These are phyloP conservation scores for Drosophila anceps DNA, from an alignment of 2,888 invertebrate genomes.

Conservation along the genomic window DNA sequence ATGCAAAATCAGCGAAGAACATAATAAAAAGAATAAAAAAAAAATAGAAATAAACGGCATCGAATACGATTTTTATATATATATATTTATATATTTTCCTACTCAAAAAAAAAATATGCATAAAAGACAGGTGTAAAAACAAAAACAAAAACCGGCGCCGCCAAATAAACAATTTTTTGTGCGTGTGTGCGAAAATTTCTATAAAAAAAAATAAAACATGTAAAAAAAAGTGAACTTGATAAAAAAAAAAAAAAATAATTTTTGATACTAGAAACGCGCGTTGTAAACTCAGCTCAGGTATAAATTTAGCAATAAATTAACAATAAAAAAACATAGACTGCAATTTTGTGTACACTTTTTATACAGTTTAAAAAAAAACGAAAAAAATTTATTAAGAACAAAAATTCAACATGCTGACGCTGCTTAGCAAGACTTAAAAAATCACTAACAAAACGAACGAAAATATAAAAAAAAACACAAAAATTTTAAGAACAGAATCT, in stretches of 20 bases:
- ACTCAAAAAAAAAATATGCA: constrained; percentile 42
- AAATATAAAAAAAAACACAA: too few species aligned
- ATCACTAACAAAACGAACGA: too few species aligned
- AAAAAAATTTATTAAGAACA: neutral
- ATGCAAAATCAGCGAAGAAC: constrained; percentile 60
- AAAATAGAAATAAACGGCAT: constrained; percentile 32
- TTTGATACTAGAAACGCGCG: constrained; percentile 69
- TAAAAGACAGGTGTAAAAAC: constrained; percentile 36
- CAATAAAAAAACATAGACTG: constrained; percentile 57
- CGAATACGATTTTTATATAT: constrained; percentile 35
- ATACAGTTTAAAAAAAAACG: constrained; percentile 34
- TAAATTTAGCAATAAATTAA: constrained; percentile 48
- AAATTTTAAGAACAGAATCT: too few species aligned
- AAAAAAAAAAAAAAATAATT: constrained; percentile 30
- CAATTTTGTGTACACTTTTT: constrained; percentile 55
- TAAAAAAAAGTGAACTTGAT: constrained; percentile 33
- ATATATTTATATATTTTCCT: constrained; percentile 39
- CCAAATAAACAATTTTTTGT: constrained; percentile 44
- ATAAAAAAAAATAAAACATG: constrained; percentile 35
- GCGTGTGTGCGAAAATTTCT: constrained; percentile 27
- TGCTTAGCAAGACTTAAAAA: constrained; percentile 7
- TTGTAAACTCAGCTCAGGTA: constrained; percentile 76
- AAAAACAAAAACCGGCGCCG: constrained; percentile 33
- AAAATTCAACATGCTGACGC: constrained; percentile 23
- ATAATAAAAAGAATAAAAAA: constrained; percentile 22